Evolutionary conservation across 2,113 vertebrate genomes (phyloP).

Genomic region (Thinocorus orbignyianus): DNA sequence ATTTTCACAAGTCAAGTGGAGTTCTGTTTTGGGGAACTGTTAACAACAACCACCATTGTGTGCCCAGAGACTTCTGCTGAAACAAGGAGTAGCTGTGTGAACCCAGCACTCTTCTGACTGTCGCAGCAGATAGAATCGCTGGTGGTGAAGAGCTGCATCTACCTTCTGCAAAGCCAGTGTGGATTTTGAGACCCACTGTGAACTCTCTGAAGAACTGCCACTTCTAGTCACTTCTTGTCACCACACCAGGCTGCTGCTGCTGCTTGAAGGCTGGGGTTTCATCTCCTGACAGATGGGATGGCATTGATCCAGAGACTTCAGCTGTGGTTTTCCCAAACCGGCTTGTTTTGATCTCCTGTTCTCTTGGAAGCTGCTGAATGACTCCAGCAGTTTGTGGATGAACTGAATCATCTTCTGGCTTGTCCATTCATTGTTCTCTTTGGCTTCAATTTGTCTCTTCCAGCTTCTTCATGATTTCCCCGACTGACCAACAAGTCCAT

Average conservation of each 20-base stretch:
- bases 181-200: not conserved
- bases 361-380: not conserved
- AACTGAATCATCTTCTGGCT: not conserved
- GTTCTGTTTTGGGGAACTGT: not conserved
- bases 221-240: not conserved
- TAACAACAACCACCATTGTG: constrained; percentile 12
- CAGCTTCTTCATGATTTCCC: constrained; percentile 98
- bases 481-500: constrained; percentile 96
- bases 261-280: not conserved
- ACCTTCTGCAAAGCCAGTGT: not conserved
- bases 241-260: not conserved
- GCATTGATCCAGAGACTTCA: not conserved
- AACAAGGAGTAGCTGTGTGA: constrained; percentile 1
- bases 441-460: constrained; percentile 43
- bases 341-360: not conserved
- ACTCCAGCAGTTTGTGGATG: not conserved
- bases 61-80: not conserved
- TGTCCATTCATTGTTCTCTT: not conserved
- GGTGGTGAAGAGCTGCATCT: not conserved
- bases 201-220: not conserved
- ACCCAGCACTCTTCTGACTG: not conserved
- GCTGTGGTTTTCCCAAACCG: not conserved
- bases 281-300: not conserved
- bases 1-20: constrained; percentile 2
- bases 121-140: not conserved